These are phyloP conservation scores for Leptopilina clavipes DNA, from an alignment of 1,140 invertebrate species.

Conservation along the genomic window DNA sequence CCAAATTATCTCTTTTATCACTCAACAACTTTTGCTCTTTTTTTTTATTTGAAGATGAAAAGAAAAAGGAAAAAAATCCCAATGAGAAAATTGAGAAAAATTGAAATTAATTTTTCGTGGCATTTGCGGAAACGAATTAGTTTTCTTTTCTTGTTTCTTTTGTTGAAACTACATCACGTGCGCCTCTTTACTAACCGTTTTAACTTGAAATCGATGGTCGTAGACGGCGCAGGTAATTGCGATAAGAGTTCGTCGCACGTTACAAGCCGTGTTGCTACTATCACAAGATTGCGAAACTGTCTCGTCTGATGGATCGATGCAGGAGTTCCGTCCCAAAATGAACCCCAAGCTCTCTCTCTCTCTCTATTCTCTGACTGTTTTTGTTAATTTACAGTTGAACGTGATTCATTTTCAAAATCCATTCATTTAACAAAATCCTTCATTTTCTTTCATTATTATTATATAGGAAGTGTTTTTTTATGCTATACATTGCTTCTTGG, in stretches of 20 bases:
- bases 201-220: conserved; percentile 50
- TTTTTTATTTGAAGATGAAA: too few species aligned
- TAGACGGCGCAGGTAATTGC: conserved; percentile 58
- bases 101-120: conserved; percentile 40
- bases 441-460: too few species aligned
- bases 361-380: background rate
- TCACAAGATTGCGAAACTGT: conserved; percentile 49
- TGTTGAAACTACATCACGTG: conserved; percentile 38
- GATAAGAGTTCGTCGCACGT: conserved; percentile 54
- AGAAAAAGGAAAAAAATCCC: too few species aligned
- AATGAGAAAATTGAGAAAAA: background rate
- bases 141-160: conserved; percentile 43
- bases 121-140: conserved; percentile 40
- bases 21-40: too few species aligned
- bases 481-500: too few species aligned
- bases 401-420: conserved; percentile 37
- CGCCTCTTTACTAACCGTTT: conserved; percentile 30
- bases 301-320: conserved; percentile 49
- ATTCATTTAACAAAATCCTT: conserved; percentile 8
- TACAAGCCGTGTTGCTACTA: conserved; percentile 44
- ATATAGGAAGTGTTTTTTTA: too few species aligned
- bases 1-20: too few species aligned
- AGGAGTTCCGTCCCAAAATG: conserved; percentile 42
- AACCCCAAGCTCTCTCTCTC: background rate
- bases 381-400: background rate